Evolutionary conservation across 92 coral and sea anemone genomes (phyloP), one percentile per base, ranked within the genome.

Genomic region (Parazoanthus swiftii): DNA sequence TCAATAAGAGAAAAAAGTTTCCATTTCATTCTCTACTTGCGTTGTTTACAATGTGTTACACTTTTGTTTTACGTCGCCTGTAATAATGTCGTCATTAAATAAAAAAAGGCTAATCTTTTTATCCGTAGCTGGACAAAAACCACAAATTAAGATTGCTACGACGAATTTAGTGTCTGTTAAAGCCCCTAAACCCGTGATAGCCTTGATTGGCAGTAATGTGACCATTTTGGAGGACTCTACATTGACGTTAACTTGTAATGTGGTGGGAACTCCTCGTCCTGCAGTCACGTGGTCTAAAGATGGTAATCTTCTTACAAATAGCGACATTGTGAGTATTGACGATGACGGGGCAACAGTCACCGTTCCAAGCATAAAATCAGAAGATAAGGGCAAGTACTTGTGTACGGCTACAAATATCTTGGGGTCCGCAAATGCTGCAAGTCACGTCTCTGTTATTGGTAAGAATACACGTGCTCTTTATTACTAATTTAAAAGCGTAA

Each of bases 281-380:
- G 79, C 33, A 37, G 46, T 75, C 79, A 38, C 79, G 51, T 75
- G 79, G 79, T 75, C 79, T 37, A 75, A 75, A 36, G 79, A 75
- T 75, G 48, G 25, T 44, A 75, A 37, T 8, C 79, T 11, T 4
- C 51, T 75, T 75, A 18, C 48, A 18, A 75, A 44, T 18, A 44
- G 33, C 13, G 54, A 44, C 48, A 75, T 37, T 16, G 54, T 75
- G 46, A 75, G n/a, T 18, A 38, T 75, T 75, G 79, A 75, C n/a
- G 29, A 75, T 43, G 46, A 38, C n/a, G n/a, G 25, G 26, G n/a
- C 51, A 75, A 18, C 33, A 75, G 46, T 38, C 16, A 39, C 79
- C 50, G 5, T 75, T 26, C 39, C 79, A 37, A 44, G 26, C 6
- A n/a, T 75, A 18, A 39, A 75, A 44, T 9, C 50, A 37, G 51